Base-by-base conservation (phyloP, 2,888 invertebrate genomes). In the Selenia dentaria region DNA sequence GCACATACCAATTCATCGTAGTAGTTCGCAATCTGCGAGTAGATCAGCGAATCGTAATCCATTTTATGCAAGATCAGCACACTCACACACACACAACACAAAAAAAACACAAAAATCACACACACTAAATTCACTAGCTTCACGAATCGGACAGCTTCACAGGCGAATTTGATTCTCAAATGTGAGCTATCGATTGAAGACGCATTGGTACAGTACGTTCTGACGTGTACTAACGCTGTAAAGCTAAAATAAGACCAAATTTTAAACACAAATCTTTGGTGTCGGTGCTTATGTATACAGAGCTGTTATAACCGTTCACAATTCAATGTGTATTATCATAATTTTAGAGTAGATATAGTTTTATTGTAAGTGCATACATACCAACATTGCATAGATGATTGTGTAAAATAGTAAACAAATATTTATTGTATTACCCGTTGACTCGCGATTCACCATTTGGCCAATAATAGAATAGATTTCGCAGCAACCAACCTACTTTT, bases 31-130 rank as follows among this genome's bases (percentile, higher is more conserved):
- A 93, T 91, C 49, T 93, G 93, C 62, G 93, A 92, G 78, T 92
- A 93, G 63, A 93, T 86, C 69, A 93, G 82, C 75, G 93, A 91
- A 62, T 93, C 93, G 91, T 93, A 93, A 92, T 93, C 93, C 93
- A 93, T 93, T 72, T 63, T 76, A n/a, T 0, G n/a, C 42, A 37
- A 25, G 12, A 28, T 28, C 49, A 55, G 49, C 8, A 18, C 29
- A 41, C 26, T 38, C 34, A 34, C 25, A 27, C 29, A 41, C 26
- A 41, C 34, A 34, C 25, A 27, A 26, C 36, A 47, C 36, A 36
- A 31, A 40, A 33, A 25, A 4, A 9, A 25, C 41, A 37, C 46
- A 13, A 39, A 34, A 35, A 24, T 16, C 40, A 36, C 44, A 42
- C 45, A 46, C 67, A 62, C 27, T 37, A 39, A 59, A 57, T 59